Evolutionary conservation across 1,140 invertebrate species (phyloP).

Genomic region (Drosophila mayri): DNA sequence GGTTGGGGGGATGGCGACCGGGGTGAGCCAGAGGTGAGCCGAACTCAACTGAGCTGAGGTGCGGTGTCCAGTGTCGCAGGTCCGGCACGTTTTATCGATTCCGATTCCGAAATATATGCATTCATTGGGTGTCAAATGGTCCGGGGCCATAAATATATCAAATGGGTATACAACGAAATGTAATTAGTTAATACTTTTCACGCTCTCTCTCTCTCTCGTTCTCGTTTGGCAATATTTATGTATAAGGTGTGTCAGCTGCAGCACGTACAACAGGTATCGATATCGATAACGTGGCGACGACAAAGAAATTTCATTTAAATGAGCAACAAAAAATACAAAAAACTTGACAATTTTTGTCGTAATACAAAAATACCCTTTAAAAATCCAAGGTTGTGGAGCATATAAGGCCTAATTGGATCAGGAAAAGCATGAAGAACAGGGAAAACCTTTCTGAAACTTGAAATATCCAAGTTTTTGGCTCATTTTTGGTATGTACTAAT

Average conservation of each 20-base stretch:
- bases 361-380: constrained; percentile 6
- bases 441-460: neutral
- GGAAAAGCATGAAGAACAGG: neutral
- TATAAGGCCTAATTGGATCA: neutral
- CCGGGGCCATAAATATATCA: constrained; percentile 71
- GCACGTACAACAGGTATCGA: constrained; percentile 45
- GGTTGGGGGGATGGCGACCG: constrained; percentile 1
- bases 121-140: constrained; percentile 60
- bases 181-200: constrained; percentile 76
- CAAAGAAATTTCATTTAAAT: constrained; percentile 69
- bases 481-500: neutral
- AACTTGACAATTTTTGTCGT: constrained; percentile 11
- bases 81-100: constrained; percentile 73
- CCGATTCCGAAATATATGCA: constrained; percentile 75
- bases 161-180: constrained; percentile 73
- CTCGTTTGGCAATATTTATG: constrained; percentile 25
- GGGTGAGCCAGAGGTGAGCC: constrained; percentile 13
- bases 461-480: neutral
- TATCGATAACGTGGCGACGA: constrained; percentile 41
- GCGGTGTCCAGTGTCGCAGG: constrained; percentile 57
- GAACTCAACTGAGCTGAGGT: constrained; percentile 8
- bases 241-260: constrained; percentile 63
- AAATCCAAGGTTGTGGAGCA: neutral
- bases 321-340: constrained; percentile 38
- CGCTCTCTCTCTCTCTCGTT: constrained; percentile 23